Evolutionary conservation across 2,888 invertebrate genomes (phyloP).

Genomic region (Trisateles emortualis): DNA sequence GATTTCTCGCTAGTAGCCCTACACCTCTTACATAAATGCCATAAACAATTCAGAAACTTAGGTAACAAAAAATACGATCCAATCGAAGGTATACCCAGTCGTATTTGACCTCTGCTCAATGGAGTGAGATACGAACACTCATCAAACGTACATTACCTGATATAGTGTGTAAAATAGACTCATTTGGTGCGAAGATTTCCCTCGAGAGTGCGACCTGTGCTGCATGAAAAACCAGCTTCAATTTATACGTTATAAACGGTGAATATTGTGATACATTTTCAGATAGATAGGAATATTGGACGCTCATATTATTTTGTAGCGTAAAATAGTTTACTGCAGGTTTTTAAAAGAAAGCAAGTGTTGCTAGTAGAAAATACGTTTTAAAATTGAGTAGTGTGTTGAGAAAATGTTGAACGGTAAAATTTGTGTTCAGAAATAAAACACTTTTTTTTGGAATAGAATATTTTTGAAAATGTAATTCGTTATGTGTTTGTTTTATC

Average conservation of each 20-base stretch:
- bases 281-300: neutral
- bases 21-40: too few species aligned
- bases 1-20: too few species aligned
- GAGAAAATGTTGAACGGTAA: too few species aligned
- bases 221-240: neutral
- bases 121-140: neutral
- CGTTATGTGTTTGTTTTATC: too few species aligned
- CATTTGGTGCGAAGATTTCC: constrained; percentile 39
- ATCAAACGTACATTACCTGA: constrained; percentile 12
- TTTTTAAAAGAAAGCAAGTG: too few species aligned
- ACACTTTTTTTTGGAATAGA: too few species aligned
- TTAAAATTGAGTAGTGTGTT: too few species aligned
- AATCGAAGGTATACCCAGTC: neutral
- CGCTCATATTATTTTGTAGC: too few species aligned
- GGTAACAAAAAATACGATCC: neutral
- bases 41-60: neutral
- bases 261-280: neutral
- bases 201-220: constrained; percentile 5
- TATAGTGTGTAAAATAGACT: constrained; percentile 21
- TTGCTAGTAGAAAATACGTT: too few species aligned
- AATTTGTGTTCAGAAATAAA: too few species aligned
- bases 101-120: neutral
- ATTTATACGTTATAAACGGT: neutral
- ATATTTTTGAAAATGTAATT: too few species aligned
- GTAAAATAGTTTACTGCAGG: too few species aligned